Evolutionary conservation across 2,113 vertebrate genomes (phyloP).

Genomic region (Pollachius pollachius): DNA sequence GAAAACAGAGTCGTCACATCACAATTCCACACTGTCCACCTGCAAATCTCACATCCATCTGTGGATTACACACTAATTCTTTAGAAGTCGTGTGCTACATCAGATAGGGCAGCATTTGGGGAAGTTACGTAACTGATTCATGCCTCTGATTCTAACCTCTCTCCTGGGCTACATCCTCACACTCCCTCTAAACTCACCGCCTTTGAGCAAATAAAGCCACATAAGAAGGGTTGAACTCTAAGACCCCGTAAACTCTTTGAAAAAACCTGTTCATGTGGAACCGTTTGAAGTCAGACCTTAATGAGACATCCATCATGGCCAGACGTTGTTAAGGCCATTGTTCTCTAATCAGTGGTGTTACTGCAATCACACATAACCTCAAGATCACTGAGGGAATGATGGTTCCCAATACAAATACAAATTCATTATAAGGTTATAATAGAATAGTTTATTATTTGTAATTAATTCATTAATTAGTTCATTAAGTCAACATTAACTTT

Average conservation of each 20-base stretch:
- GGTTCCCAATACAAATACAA: neutral
- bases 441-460: too few species aligned
- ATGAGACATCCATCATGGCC: slow-evolving; percentile 5
- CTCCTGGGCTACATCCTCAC: neutral
- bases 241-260: slow-evolving; percentile 61
- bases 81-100: slow-evolving; percentile 73
- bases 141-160: slow-evolving; percentile 57
- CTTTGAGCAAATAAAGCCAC: slow-evolving; percentile 73
- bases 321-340: slow-evolving; percentile 32
- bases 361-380: slow-evolving; percentile 14
- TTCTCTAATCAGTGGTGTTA: slow-evolving; percentile 37
- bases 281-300: slow-evolving; percentile 35
- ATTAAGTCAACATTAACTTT: too few species aligned
- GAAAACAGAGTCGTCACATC: slow-evolving; percentile 77
- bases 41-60: slow-evolving; percentile 69
- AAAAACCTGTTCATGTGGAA: slow-evolving; percentile 55
- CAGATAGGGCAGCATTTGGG: slow-evolving; percentile 59
- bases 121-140: slow-evolving; percentile 79
- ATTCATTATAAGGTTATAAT: too few species aligned
- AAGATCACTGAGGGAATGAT: slow-evolving; percentile 19
- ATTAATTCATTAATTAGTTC: too few species aligned
- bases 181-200: slow-evolving; percentile 55
- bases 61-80: slow-evolving; percentile 76
- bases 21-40: slow-evolving; percentile 72
- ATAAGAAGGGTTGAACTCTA: slow-evolving; percentile 65